Conservation (phyloP, 2,797 vertebrate species). For the Poecilia picta region DNA sequence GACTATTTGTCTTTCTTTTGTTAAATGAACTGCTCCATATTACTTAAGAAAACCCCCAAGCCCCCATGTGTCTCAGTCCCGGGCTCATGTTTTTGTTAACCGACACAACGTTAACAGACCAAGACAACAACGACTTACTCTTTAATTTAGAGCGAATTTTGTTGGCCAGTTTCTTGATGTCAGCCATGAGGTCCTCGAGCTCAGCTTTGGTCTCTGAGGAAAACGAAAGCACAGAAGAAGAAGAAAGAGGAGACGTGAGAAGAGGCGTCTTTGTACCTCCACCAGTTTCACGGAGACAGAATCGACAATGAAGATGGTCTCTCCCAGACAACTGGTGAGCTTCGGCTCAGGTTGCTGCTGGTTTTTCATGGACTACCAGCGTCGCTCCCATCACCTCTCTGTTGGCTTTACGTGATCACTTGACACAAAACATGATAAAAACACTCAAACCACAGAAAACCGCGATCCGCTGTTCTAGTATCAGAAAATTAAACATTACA, state of each 20-base stretch:
- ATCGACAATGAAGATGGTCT: slow-evolving; percentile 42
- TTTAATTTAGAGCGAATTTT: slow-evolving; percentile 97
- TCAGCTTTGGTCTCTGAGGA: slow-evolving; percentile 91
- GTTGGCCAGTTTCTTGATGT: slow-evolving; percentile 97
- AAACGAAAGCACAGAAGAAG: neutral
- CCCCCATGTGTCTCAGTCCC: neutral
- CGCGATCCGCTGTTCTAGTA: neutral
- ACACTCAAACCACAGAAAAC: neutral
- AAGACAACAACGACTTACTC: slow-evolving; percentile 82
- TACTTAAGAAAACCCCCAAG: neutral
- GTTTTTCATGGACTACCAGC: neutral
- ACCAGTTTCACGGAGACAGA: slow-evolving; percentile 30
- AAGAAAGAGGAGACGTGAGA: slow-evolving; percentile 13
- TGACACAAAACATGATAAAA: neutral
- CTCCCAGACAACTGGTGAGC: slow-evolving; percentile 43
- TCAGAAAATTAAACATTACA: neutral
- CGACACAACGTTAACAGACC: neutral
- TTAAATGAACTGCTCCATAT: neutral
- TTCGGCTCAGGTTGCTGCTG: slow-evolving; percentile 8
- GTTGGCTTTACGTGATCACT: neutral
- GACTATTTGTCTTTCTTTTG: neutral
- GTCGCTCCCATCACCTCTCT: slow-evolving; percentile 4
- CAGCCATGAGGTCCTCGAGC: slow-evolving; percentile 93
- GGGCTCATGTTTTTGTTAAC: neutral
- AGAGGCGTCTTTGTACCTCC: slow-evolving; percentile 8